Base-by-base conservation (phyloP, 2,888 invertebrate genomes). In the Lochmaea capreae region DNA sequence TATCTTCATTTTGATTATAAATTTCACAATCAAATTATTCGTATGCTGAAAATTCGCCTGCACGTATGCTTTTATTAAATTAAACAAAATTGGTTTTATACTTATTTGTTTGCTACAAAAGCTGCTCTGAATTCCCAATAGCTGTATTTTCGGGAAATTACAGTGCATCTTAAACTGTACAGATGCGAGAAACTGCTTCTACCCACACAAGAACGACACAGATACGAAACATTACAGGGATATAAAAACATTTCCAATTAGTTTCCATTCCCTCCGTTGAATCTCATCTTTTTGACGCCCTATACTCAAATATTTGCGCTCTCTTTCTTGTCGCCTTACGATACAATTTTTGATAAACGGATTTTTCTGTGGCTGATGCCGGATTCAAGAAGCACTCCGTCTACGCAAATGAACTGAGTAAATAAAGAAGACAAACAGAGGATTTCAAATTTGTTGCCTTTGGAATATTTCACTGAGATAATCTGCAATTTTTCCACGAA, bases 401-500 rank as follows among this genome's bases (percentile, higher is more conserved):
- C 65, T 68, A 75, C 42, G 70, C 71, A 75, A 74, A 75, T 74
- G 72, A 74, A 72, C 73, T 72, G 78, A 80, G 81, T 80, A 83
- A 83, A 83, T 83, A 83, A 82, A 79, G 81, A 82, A 83, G 84
- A 83, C 82, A 82, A 82, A 83, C 81, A 82, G 81, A 81, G 80
- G 79, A 82, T 81, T 84, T 83, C 82, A 82, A 82, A 84, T 82
- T 83, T 83, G 83, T 83, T 83, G 82, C 81, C 82, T 78, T 83
- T 83, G 79, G 82, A 82, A 84, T 84, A 83, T 83, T 82, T 84
- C 82, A 83, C 79, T 79, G 75, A 81, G 81, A 82, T 83, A 84
- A 84, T 84, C 84, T 80, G 79, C 81, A 81, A 81, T 82, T 83
- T 83, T 84, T 83, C 83, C 83, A 74, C 81, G 81, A 83, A 83